Conservation (phyloP, 2,113 vertebrate species). For the Fulica atra region DNA sequence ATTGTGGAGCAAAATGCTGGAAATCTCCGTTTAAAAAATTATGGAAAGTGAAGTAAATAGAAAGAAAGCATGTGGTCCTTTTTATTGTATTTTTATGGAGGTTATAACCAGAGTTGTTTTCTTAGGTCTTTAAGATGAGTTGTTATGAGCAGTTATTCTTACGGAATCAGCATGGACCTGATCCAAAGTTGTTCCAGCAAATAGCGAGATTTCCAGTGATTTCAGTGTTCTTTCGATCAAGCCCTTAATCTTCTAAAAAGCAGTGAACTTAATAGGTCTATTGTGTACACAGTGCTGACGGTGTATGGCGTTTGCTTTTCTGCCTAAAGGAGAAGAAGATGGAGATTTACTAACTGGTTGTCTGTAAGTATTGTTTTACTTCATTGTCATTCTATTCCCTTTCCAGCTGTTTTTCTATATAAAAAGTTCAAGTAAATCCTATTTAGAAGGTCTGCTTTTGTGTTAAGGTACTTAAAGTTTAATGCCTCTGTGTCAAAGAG, state of each 20-base stretch:
- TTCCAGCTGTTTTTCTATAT: conserved; percentile 31
- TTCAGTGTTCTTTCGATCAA: conserved; percentile 31
- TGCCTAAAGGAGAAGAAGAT: neutral
- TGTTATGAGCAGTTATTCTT: conserved; percentile 16
- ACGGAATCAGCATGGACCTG: neutral
- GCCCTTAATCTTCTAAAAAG: conserved; percentile 12
- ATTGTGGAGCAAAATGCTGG: neutral
- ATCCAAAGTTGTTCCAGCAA: conserved; percentile 28
- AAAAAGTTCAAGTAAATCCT: conserved; percentile 18
- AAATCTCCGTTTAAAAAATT: neutral
- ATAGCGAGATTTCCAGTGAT: neutral
- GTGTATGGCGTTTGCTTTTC: neutral
- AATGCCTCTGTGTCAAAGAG: conserved; percentile 15
- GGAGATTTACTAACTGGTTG: conserved; percentile 10
- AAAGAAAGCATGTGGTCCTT: neutral
- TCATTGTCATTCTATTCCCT: conserved; percentile 17
- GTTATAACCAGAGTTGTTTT: conserved; percentile 22
- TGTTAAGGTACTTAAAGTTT: conserved; percentile 49
- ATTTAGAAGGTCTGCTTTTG: conserved; percentile 14
- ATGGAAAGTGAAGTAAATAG: neutral
- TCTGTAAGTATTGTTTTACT: conserved; percentile 33
- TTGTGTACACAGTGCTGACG: neutral
- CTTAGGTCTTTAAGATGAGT: conserved; percentile 9
- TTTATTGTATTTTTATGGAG: conserved; percentile 9
- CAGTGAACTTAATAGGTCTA: neutral